Base-by-base conservation (phyloP, 2,888 invertebrate species). In the Mystacides longicornis region DNA sequence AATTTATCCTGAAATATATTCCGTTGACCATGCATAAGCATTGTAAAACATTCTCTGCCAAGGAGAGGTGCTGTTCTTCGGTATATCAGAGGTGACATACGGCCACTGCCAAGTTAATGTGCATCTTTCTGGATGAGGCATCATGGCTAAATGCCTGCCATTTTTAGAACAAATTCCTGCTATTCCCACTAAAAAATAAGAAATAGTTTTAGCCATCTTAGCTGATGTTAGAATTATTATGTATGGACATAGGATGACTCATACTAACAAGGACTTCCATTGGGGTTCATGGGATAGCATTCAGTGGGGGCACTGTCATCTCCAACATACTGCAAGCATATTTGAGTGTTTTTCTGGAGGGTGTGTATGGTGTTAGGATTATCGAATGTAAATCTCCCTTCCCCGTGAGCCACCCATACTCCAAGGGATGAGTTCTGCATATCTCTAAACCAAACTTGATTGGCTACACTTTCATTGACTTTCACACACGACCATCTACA, bases 81-180 rank as follows among this genome's bases (percentile, higher is more conserved):
- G 64, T 69, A 81, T 80, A 53, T 71, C 69, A 5, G 71, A 68
- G 2, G 23, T 19, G 5, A 20, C 67, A 67, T 85, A 84, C 1
- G 94, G 87, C 85, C 94, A 93, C 71, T 97, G 96, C 88, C 93
- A 95, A 63, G 86, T 83, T 64, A 89, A 79, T 58, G 89, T 84
- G 67, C 92, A 93, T 59, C 97, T 82, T 74, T 99, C 98, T 0
- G 98, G 97, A 77, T 99, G 98, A 2, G 98, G 98, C 98, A 99
- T 99, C 82, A 98, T 83, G 0, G 96, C 98, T 64, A 97, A 78
- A 73, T 98, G 97, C 3, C 97, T 83, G 0, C 97, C 98, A 74
- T 97, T 87, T 1, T 70, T 66, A 0, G 97, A 97, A 64, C 93
- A 89, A 54, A 98, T 73, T 14, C 89, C 96, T 21, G 97, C 97